Evolutionary conservation across 2,888 invertebrate species (phyloP).

Genomic region (Branchellion lobata): DNA sequence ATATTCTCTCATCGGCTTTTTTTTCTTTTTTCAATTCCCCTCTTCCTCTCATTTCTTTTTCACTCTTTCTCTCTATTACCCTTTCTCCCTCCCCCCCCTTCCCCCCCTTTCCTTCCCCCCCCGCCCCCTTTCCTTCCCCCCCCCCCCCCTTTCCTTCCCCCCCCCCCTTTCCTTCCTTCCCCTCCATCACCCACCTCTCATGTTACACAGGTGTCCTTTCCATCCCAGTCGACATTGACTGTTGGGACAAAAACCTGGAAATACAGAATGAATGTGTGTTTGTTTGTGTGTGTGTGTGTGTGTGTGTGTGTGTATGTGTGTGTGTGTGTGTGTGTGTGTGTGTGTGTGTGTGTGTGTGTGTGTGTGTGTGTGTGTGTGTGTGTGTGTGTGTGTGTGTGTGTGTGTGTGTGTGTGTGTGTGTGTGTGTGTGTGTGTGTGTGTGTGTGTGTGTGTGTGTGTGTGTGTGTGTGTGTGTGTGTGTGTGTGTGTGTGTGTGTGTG

Average conservation of each 20-base stretch:
- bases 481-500: background rate
- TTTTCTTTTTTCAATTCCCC: no score
- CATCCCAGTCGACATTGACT: background rate
- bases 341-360: background rate
- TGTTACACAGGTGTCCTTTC: constrained; percentile 5
- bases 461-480: background rate
- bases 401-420: background rate
- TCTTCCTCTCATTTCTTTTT: no score
- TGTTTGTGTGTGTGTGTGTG: background rate
- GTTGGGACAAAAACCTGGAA: background rate
- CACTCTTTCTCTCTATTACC: no score
- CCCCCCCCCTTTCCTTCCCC: no score
- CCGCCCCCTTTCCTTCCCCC: no score
- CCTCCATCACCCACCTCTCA: no score
- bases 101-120: no score
- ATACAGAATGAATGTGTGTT: background rate
- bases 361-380: no score
- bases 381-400: background rate
- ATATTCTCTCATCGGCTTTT: no score
- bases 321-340: background rate
- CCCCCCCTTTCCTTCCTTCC: no score
- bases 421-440: background rate
- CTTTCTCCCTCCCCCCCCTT: no score
- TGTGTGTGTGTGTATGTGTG: background rate
- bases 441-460: background rate